Base-by-base conservation (phyloP, 2,797 vertebrate species). In the Mallotus villosus region DNA sequence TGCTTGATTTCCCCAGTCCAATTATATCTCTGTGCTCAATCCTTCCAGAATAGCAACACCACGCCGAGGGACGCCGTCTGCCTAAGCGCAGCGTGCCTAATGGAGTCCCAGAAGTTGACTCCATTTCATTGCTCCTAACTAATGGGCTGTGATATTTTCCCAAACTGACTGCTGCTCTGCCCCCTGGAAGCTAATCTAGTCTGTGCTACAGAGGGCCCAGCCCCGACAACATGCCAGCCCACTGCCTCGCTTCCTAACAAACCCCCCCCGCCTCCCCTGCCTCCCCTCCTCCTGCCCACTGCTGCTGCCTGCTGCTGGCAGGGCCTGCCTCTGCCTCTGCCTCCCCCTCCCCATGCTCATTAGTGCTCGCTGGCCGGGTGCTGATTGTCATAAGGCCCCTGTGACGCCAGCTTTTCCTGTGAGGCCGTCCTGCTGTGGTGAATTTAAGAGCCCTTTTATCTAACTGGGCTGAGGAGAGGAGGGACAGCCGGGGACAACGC, bases 1-100 rank as follows among this genome's bases (percentile, higher is more conserved):
- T 93, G 86, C 92, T 87, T 96, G 95, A 96, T 96, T 97, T 97
- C 95, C 96, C 96, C 94, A 93, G 94, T 87, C 96, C 96, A 98
- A 96, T 98, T 97, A 97, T 94, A 95, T 94, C 91, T 91, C 89
- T 90, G 92, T 89, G 91, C 92, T 92, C 92, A 90, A 93, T 94
- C 93, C 94, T 93, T 95, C 88, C 90, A 92, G 93, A 93, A 94
- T 91, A 94, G 94, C 90, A 87, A 87, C 82, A 79, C 87, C 87
- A 92, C 90, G 94, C 93, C 92, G 73, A 92, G 95, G 95, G 95
- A 95, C 85, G 82, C 72, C 55, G 91, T 91, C 95, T 94, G 93
- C 93, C 95, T 96, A 95, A 96, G 95, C 92, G 92, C 90, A 74
- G 85, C 78, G 85, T 92, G 91, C 93, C 93, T 97, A 97, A 97